phyloP scores from a whole-genome alignment of 2,113 vertebrate species.

The Crotalus helleri region DNA sequence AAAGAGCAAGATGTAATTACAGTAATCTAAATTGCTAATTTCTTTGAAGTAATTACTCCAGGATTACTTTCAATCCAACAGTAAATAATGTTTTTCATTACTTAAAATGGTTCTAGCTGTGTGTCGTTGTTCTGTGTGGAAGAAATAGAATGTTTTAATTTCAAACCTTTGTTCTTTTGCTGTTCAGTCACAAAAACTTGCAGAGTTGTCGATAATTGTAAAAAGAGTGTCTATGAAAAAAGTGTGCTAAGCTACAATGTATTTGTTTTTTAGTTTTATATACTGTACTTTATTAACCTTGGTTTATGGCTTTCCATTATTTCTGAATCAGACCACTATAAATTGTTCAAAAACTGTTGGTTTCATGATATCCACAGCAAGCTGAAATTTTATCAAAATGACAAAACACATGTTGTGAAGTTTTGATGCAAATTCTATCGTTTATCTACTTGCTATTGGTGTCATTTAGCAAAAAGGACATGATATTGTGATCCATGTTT shows the following conservation, averaged over 20 bases:
- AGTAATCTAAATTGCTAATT: not conserved
- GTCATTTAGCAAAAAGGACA: not conserved
- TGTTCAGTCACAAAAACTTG: not conserved
- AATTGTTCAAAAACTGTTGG: not conserved
- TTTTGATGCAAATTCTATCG: not conserved
- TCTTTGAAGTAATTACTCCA: not conserved
- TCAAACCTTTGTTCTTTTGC: not conserved
- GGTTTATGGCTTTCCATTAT: not conserved
- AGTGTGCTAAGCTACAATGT: not conserved
- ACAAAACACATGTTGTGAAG: not conserved
- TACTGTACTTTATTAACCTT: not conserved
- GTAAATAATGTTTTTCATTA: not conserved
- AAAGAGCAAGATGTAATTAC: not conserved
- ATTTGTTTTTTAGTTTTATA: not conserved
- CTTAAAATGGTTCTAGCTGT: not conserved
- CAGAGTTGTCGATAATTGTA: not conserved
- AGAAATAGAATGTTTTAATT: not conserved
- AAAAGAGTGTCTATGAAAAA: not conserved
- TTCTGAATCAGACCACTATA: not conserved
- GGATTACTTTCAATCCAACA: not conserved
- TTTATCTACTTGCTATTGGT: not conserved
- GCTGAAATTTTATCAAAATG: not conserved
- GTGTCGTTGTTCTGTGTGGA: not conserved
- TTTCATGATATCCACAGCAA: not conserved
- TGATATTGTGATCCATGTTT: not conserved